Percentiles rank a stretch among this genome's conserved stretches.
Conservation (phyloP, 2,888 invertebrate genomes). For the Leucophenga maculata region DNA sequence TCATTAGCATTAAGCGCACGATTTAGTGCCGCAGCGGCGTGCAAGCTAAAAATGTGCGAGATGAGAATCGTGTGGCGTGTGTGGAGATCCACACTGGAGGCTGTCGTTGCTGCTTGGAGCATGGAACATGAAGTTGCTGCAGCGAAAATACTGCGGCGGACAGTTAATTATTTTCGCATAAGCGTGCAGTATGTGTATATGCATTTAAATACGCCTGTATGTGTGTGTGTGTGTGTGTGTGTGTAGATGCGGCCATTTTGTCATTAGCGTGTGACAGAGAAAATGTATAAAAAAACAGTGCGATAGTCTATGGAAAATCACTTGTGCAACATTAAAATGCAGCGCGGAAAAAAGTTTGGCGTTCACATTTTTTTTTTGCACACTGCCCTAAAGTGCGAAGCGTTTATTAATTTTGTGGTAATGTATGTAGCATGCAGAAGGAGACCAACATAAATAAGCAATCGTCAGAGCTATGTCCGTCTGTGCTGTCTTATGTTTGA, state of each 20-base stretch:
- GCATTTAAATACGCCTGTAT: no score
- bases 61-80: not conserved
- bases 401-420: no score
- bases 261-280: not conserved
- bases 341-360: not conserved
- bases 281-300: no score
- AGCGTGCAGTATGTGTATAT: not conserved
- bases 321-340: no score
- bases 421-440: no score
- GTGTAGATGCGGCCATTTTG: not conserved
- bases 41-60: not conserved
- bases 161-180: conserved; percentile 27
- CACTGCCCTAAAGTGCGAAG: no score
- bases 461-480: no score
- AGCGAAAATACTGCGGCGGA: not conserved
- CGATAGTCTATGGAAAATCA: no score
- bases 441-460: no score
- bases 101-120: not conserved
- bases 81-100: not conserved
- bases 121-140: not conserved
- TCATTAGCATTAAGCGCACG: conserved; percentile 41
- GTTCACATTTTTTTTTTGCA: not conserved
- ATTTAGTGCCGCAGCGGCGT: conserved; percentile 9
- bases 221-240: not conserved
- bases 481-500: no score